Evolutionary conservation across 2,888 invertebrate genomes (phyloP).

Genomic region (Caenorhabditis sp.): DNA sequence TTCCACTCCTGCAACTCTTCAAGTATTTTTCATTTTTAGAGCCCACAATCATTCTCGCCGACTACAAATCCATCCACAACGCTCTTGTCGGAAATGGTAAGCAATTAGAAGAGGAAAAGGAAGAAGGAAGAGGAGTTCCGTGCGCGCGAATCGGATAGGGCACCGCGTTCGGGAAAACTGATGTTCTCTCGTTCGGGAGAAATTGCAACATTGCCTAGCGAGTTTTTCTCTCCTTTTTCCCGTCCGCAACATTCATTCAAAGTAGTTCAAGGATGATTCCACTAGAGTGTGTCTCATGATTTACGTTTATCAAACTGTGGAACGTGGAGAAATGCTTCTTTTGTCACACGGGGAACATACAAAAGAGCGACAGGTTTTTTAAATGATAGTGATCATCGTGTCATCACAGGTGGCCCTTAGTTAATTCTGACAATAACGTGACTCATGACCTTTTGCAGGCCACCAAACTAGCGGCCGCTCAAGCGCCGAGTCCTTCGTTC

Average conservation of each 20-base stretch:
- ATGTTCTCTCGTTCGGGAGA: not conserved
- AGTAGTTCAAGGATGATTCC: slow-evolving; percentile 15
- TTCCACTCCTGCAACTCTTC: not conserved
- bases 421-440: too few relatives aligned
- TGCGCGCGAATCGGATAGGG: slow-evolving; percentile 22
- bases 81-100: slow-evolving; percentile 55
- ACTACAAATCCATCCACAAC: slow-evolving; percentile 53
- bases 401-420: not conserved
- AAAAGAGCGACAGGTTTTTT: not conserved
- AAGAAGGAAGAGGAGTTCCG: slow-evolving; percentile 12
- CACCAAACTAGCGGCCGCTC: slow-evolving; percentile 65
- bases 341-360: not conserved
- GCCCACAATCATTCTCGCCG: slow-evolving; percentile 62
- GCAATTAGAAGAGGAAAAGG: not conserved
- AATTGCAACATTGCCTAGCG: slow-evolving; percentile 17
- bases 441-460: slow-evolving; percentile 15
- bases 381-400: not conserved
- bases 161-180: not conserved
- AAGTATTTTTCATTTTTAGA: slow-evolving; percentile 27
- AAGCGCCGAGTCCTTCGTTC: slow-evolving; percentile 65
- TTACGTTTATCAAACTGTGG: slow-evolving; percentile 3
- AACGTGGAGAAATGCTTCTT: not conserved
- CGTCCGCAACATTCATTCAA: slow-evolving; percentile 44
- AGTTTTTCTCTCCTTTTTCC: slow-evolving; percentile 39
- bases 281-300: slow-evolving; percentile 4